Evolutionary conservation across 2,113 vertebrate species (phyloP).

Genomic region (Oreotrochilus melanogaster): DNA sequence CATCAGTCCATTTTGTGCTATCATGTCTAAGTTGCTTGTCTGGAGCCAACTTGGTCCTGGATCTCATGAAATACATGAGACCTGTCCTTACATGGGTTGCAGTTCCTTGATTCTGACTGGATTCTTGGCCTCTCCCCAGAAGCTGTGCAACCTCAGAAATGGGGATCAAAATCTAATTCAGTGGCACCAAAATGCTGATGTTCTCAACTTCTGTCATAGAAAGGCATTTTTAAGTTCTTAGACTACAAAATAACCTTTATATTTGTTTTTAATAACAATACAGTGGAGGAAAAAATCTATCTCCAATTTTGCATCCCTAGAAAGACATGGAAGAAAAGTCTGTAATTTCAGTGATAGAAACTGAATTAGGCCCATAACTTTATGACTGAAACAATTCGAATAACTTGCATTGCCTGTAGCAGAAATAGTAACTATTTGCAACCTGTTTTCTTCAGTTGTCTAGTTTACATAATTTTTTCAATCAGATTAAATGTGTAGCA

Average conservation of each 20-base stretch:
- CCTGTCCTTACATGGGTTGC: neutral
- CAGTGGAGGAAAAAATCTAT: neutral
- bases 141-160: neutral
- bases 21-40: neutral
- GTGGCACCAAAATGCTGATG: neutral
- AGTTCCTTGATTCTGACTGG: neutral
- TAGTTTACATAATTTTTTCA: conserved; percentile 14
- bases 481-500: neutral
- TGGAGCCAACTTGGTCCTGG: neutral
- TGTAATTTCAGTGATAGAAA: neutral
- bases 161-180: neutral
- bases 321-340: neutral
- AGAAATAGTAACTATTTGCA: neutral
- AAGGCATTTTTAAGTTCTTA: neutral
- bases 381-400: neutral
- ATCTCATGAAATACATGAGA: neutral
- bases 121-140: rapidly evolving
- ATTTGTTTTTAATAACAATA: neutral
- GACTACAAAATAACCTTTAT: neutral
- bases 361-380: neutral
- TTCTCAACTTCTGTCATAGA: neutral
- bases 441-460: neutral
- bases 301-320: neutral
- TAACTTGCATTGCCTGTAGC: neutral
- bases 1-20: neutral